Conservation (phyloP, 2,113 vertebrate species). For the Diadophis punctatus region DNA sequence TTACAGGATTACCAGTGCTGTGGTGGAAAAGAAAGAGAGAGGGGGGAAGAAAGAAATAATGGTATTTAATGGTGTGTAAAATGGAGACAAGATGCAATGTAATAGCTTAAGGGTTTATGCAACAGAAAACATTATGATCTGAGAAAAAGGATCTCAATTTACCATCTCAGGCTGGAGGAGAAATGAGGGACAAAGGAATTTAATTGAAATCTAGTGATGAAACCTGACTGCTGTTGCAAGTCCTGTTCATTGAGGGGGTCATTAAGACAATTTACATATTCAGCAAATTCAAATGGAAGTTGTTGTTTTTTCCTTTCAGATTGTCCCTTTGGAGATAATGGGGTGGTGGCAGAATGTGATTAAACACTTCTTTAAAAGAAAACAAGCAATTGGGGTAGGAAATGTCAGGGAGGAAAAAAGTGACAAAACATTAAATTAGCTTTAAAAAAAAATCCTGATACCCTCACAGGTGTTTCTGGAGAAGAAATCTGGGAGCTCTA, state of each 20-base stretch:
- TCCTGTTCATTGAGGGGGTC: not conserved
- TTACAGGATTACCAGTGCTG: slow-evolving; percentile 3
- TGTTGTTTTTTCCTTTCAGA: not conserved
- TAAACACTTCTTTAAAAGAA: not conserved
- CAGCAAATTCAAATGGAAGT: not conserved
- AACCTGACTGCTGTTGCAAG: not conserved
- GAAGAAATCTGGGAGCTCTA: not conserved
- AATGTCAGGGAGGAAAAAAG: not conserved
- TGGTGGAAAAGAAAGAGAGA: not conserved
- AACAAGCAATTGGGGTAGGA: not conserved
- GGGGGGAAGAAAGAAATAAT: not conserved
- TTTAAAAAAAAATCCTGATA: not conserved
- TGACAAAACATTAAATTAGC: not conserved
- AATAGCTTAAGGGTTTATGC: not conserved
- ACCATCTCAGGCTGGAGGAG: not conserved
- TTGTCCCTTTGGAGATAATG: not conserved
- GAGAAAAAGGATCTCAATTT: not conserved
- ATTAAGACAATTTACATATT: not conserved
- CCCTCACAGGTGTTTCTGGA: not conserved
- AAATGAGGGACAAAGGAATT: slow-evolving; percentile 2
- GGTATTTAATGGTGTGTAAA: slow-evolving; percentile 21
- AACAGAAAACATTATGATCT: not conserved
- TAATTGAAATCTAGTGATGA: slow-evolving; percentile 1
- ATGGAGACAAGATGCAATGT: not conserved
- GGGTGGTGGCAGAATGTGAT: not conserved